These are phyloP conservation scores for Drosophila macrospina DNA, from an alignment of 2,888 invertebrate species.

Conservation along the genomic window DNA sequence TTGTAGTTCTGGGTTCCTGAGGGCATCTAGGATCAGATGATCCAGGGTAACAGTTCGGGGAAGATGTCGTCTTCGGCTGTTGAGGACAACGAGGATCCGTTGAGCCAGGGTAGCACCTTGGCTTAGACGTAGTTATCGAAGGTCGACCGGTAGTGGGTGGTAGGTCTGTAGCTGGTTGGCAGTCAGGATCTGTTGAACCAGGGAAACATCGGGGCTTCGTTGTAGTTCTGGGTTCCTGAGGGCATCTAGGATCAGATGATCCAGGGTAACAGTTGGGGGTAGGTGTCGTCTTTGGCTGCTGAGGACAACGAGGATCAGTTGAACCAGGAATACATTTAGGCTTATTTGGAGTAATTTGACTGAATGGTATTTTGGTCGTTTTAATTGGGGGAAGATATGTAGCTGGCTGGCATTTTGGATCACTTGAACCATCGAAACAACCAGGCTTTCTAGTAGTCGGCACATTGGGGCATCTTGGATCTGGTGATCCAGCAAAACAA, in stretches of 20 bases:
- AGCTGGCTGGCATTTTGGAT: constrained; percentile 18
- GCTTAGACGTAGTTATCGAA: constrained; percentile 31
- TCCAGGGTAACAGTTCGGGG: too few species aligned
- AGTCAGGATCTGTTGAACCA: constrained; percentile 83
- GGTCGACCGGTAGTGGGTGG: constrained; percentile 13
- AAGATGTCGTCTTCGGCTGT: neutral
- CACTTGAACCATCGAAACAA: constrained; percentile 62
- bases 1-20: constrained; percentile 53
- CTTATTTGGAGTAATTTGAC: constrained; percentile 7
- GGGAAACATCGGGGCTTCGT: constrained; percentile 78
- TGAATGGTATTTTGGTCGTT: constrained; percentile 11
- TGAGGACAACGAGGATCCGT: constrained; percentile 80
- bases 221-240: constrained; percentile 17
- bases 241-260: constrained; percentile 34
- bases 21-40: too few species aligned
- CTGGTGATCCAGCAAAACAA: constrained; percentile 83
- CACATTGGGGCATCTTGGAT: constrained; percentile 67
- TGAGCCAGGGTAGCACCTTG: constrained; percentile 83
- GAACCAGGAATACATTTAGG: constrained; percentile 3
- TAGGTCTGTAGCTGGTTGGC: constrained; percentile 45
- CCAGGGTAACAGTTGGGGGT: constrained; percentile 73
- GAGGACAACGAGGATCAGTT: neutral
- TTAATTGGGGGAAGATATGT: constrained; percentile 13
- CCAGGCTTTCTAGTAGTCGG: constrained; percentile 24
- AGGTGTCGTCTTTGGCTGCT: neutral